Evolutionary conservation across 1,140 invertebrate species (phyloP), one percentile per base, ranked within the genome.

Genomic region (Procambarus clarkii): DNA sequence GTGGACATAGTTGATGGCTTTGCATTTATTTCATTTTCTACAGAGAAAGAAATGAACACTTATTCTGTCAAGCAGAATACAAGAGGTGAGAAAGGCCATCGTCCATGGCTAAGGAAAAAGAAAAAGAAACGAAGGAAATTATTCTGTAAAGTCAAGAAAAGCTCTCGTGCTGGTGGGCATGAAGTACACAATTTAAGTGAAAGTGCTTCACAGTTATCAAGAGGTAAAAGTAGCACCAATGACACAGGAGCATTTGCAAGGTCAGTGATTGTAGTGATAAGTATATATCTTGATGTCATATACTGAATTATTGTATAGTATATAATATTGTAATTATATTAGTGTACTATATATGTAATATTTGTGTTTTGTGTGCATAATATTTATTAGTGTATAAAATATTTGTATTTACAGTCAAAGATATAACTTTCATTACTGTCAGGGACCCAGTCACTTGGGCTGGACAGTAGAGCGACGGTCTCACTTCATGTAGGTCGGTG

Each of bases 1-100:
- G 76, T 92, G 24, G 92, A 92, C 45, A 83, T 92, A 8, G 83
- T 92, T 13, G 92, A 92, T 88, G 88, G 88, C 46, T 91, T 92
- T 87, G 77, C 88, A 24, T 92, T 91, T 76, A 86, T 89, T 24
- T 92, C 92, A 77, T 92, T 92, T 84, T 46, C 78, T 54, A 78
- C 76, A 71, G 21, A 86, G 71, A 18, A 76, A 11, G 84, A 86
- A 24, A 82, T 92, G 84, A 87, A 76, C 46, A 58, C 79, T n/a
- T 91, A 91, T 54, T 46, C 71, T 60, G 44, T 48, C 45, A 69
- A 58, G 60, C 76, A 34, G 34, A 64, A 58, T 48, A 50, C 46
- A 8, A 84, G 60, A 54, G 24, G 46, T 24, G 46, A 60, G 50
- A 91, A 50, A 69, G 24, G 34, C 18, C 82, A 78, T 44, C 77